Base-by-base conservation (phyloP, 2,113 vertebrate genomes). In the Myiagra hebetior region DNA sequence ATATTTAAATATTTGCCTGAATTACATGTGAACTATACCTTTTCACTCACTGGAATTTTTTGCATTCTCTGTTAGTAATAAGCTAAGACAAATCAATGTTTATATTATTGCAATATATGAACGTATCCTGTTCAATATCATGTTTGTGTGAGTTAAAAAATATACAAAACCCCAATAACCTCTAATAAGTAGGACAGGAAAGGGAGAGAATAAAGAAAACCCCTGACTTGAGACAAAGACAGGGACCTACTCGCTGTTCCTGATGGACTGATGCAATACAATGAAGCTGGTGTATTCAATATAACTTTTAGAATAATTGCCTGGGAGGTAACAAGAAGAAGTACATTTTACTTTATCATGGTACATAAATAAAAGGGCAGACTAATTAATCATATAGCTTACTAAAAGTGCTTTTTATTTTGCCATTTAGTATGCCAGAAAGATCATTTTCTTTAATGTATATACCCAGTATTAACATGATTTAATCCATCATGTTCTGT, bases 391-490 rank as follows among this genome's bases (percentile, higher is more conserved):
- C 99, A 98, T 97, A 98, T 97, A 98, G 99, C 98, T 99, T 99
- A 98, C 98, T 98, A 98, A 98, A 99, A 99, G 99, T 99, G 99
- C 98, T 98, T 99, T 97, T 99, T 99, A 99, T 99, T 99, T 99
- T 98, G 98, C 99, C 98, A 98, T 99, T 98, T 98, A 98, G 98
- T 96, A 98, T 98, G 98, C 99, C 98, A 98, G 98, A 96, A 92
- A 97, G 98, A 98, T 98, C 97, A 98, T 98, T 99, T 98, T 97
- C 98, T 98, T 99, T 99, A 98, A 99, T 99, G 99, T 98, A 99
- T 98, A 98, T 98, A 98, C 97, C 98, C 97, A 97, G 98, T 98
- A 98, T 98, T 98, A 98, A 98, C 98, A 98, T 94, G 97, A 95
- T 97, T 98, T 98, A 98, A 99, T 99, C 98, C 98, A 99, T 99